Conservation (phyloP, 2,113 vertebrate species). For the Calypte anna region DNA sequence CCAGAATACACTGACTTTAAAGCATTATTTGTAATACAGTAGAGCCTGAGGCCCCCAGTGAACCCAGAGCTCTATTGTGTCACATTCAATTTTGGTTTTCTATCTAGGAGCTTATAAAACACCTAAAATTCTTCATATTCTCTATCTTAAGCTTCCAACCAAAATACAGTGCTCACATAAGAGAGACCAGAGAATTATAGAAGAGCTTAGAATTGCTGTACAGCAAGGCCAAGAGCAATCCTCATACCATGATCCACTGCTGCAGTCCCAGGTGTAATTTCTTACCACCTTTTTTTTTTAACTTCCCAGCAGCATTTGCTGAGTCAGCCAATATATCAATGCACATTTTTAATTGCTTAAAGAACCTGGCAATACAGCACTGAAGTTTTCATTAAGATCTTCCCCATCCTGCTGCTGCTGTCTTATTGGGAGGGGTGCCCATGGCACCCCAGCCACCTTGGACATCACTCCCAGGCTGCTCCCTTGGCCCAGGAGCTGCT, state of each 20-base stretch:
- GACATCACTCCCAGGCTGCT: not conserved
- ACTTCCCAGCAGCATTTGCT: not conserved
- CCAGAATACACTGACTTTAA: not conserved
- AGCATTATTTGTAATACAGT: not conserved
- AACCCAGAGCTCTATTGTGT: not conserved
- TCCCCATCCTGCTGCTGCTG: fast-evolving
- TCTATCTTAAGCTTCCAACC: not conserved
- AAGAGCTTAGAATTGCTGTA: fast-evolving
- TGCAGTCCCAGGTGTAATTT: not conserved
- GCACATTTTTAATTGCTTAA: not conserved
- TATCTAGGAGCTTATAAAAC: not conserved
- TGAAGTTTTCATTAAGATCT: not conserved
- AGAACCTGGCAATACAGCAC: fast-evolving
- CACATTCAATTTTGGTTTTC: not conserved
- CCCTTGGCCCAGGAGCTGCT: not conserved
- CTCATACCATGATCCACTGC: not conserved
- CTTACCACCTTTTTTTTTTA: not conserved
- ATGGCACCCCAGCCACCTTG: fast-evolving
- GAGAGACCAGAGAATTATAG: not conserved
- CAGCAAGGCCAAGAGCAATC: not conserved
- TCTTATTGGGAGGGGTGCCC: fast-evolving
- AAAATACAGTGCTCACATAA: not conserved
- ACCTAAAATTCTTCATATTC: not conserved
- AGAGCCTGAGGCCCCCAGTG: not conserved
- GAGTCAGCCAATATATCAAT: fast-evolving